Percentiles rank a stretch among this genome's conserved stretches.
Conservation (phyloP, 2,797 vertebrate genomes). For the Alca torda region DNA sequence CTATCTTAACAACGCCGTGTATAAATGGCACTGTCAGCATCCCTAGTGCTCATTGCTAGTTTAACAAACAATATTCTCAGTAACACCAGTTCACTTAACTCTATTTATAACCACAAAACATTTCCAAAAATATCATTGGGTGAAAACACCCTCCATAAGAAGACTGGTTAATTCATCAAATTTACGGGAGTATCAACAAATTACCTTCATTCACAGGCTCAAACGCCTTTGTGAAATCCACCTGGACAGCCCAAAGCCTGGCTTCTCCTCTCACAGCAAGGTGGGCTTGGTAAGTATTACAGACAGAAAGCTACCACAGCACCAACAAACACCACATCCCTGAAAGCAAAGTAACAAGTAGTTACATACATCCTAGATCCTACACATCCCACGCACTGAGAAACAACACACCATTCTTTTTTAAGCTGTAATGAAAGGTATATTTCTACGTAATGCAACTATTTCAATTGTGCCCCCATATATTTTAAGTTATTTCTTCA, state of each 20-base stretch:
- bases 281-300: not conserved
- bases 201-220: not conserved
- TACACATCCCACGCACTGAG: rapidly evolving
- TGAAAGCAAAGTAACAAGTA: not conserved
- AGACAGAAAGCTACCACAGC: not conserved
- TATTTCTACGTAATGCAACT: not conserved
- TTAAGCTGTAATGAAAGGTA: not conserved
- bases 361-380: not conserved
- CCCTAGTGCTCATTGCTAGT: not conserved
- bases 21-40: not conserved
- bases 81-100: not conserved
- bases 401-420: not conserved
- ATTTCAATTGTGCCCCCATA: not conserved
- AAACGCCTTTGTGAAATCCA: not conserved
- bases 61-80: not conserved
- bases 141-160: not conserved
- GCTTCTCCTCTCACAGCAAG: not conserved
- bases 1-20: not conserved
- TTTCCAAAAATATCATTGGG: not conserved
- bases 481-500: not conserved
- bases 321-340: rapidly evolving
- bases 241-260: not conserved
- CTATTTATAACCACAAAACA: not conserved
- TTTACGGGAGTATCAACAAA: not conserved
- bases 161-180: not conserved